A percentile compares a stretch with the other conserved stretches of the same genome.
Conservation (phyloP, 2,888 invertebrate species). For the Epinotia ramella region DNA sequence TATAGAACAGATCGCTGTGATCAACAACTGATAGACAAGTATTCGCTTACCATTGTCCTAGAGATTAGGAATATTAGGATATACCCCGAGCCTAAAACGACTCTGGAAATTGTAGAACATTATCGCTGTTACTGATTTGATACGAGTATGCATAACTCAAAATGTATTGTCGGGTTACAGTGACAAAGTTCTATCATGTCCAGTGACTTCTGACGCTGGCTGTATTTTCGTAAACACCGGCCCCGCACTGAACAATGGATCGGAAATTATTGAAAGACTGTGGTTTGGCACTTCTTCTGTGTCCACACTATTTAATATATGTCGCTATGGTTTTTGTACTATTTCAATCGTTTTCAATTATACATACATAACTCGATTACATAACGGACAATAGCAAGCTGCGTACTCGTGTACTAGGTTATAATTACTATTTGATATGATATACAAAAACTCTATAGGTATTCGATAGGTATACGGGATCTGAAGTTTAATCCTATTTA, state of each 20-base stretch:
- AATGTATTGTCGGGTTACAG: slow-evolving; percentile 5
- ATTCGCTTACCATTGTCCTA: slow-evolving; percentile 68
- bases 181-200: neutral
- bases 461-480: slow-evolving; percentile 54
- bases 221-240: slow-evolving; percentile 52
- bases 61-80: neutral
- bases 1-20: slow-evolving; percentile 59
- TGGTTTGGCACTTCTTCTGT: slow-evolving; percentile 78
- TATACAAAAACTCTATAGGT: slow-evolving; percentile 57
- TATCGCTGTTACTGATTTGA: neutral
- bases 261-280: slow-evolving; percentile 55
- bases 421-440: slow-evolving; percentile 58
- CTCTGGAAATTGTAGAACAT: neutral
- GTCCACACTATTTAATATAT: slow-evolving; percentile 55
- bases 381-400: slow-evolving; percentile 73
- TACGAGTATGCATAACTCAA: neutral
- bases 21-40: slow-evolving; percentile 54
- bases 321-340: slow-evolving; percentile 65
- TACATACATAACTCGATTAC: slow-evolving; percentile 49
- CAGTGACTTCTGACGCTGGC: neutral
- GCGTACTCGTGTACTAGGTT: slow-evolving; percentile 41
- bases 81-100: neutral
- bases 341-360: slow-evolving; percentile 60
- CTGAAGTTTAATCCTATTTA: slow-evolving; percentile 63
- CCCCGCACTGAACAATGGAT: slow-evolving; percentile 53